Evolutionary conservation across 37 sponge, comb jelly and placozoan species (phyloP), one percentile per base, ranked within the genome.

Genomic region (Halichondria panicea): DNA sequence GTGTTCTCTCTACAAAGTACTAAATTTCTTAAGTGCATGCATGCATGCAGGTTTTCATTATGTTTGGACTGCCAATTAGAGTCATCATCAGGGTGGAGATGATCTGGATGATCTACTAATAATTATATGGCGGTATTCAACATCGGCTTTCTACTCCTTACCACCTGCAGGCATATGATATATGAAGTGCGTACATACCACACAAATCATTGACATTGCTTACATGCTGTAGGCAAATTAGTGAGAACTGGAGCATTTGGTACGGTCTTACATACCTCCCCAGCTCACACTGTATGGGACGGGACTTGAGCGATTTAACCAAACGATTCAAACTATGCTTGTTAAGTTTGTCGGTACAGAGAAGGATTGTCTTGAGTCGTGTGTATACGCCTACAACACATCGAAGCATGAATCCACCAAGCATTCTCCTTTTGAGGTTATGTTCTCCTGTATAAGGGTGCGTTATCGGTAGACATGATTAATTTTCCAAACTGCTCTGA

Each of bases 221-320:
- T 48, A 48, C 15, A 15, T 11, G 11, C 15, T 48, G 15, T 48
- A 48, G n/a, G n/a, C n/a, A n/a, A 86, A 85, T 62, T 64, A 74
- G 1, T 27, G 77, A 41, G 86, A n/a, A n/a, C n/a, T n/a, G n/a
- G n/a, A n/a, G n/a, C n/a, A n/a, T n/a, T n/a, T n/a, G n/a, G n/a
- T n/a, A n/a, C n/a, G n/a, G n/a, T n/a, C n/a, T n/a, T n/a, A n/a
- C n/a, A n/a, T n/a, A n/a, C n/a, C n/a, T n/a, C n/a, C n/a, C n/a
- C n/a, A n/a, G n/a, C n/a, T n/a, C n/a, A n/a, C n/a, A n/a, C n/a
- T n/a, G n/a, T n/a, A n/a, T n/a, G n/a, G n/a, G n/a, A n/a, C n/a
- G n/a, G n/a, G n/a, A n/a, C n/a, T 72, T 61, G 86, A 85, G 42
- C n/a, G 86, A 36, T 80, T 15, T 4, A 79, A 86, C 45, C 87